Percentiles rank a stretch among this genome's conserved stretches.
Conservation (phyloP, 2,888 invertebrate genomes). For the Crematogaster levior region DNA sequence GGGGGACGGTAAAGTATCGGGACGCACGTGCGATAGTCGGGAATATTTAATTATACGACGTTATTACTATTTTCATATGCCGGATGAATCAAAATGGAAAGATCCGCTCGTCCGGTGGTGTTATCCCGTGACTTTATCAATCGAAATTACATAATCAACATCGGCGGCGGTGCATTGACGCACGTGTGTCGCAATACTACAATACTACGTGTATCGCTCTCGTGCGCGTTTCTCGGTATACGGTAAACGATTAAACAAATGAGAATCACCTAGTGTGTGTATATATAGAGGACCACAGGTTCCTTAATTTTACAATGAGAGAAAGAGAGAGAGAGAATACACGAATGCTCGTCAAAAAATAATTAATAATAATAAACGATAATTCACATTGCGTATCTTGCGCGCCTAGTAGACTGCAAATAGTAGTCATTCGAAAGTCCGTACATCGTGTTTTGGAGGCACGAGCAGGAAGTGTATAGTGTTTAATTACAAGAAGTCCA, state of each 20-base stretch:
- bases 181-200: conserved; percentile 67
- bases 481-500: conserved; percentile 69
- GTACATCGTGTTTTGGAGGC: conserved; percentile 63
- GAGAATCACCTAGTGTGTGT: conserved; percentile 71
- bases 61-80: conserved; percentile 38
- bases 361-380: conserved; percentile 56
- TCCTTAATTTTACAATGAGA: conserved; percentile 73
- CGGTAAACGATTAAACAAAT: conserved; percentile 64
- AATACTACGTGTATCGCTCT: conserved; percentile 62
- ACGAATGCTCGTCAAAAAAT: conserved; percentile 43
- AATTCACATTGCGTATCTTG: conserved; percentile 65
- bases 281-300: conserved; percentile 72
- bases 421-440: conserved; percentile 63
- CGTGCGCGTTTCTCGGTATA: conserved; percentile 71
- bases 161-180: conserved; percentile 5
- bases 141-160: conserved; percentile 46
- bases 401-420: conserved; percentile 70
- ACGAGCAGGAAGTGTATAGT: conserved; percentile 75
- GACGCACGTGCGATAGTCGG: conserved; percentile 51
- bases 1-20: conserved; percentile 65
- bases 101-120: conserved; percentile 8
- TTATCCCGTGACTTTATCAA: conserved; percentile 23
- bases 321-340: conserved; percentile 19
- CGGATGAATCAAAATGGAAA: conserved; percentile 13
- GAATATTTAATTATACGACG: conserved; percentile 10